phyloP scores from a whole-genome alignment of 1,140 invertebrate genomes.

The Drosophila athabasca region DNA sequence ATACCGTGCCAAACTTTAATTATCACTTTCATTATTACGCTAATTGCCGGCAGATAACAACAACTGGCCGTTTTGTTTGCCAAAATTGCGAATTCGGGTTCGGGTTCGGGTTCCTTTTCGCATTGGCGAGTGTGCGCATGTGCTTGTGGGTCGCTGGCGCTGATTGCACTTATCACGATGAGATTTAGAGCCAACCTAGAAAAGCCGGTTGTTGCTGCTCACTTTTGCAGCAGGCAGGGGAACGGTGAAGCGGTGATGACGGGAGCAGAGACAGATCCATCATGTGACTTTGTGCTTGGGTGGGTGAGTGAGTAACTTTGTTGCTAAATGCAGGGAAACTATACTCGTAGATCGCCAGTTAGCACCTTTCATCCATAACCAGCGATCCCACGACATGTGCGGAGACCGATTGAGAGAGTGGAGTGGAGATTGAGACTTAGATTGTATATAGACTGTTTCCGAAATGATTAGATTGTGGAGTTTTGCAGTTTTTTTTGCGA shows the following conservation, averaged over 20 bases:
- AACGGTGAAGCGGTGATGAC: background rate
- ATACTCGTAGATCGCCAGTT: slow-evolving; percentile 22
- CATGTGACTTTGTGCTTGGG: slow-evolving; percentile 56
- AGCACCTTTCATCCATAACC: slow-evolving; percentile 17
- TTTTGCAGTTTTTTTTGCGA: slow-evolving; percentile 18
- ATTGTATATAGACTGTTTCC: slow-evolving; percentile 3
- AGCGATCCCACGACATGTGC: slow-evolving; percentile 6
- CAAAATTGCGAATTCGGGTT: slow-evolving; percentile 52
- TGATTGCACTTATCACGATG: slow-evolving; percentile 71
- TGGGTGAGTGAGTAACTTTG: slow-evolving; percentile 11
- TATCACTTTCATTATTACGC: slow-evolving; percentile 72
- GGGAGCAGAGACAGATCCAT: slow-evolving; percentile 17
- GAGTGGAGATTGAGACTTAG: slow-evolving; percentile 13
- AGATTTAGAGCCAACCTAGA: slow-evolving; percentile 33
- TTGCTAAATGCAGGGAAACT: slow-evolving; percentile 48
- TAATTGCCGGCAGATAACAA: slow-evolving; percentile 70
- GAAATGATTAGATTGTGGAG: slow-evolving; percentile 39
- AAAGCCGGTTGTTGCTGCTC: slow-evolving; percentile 44
- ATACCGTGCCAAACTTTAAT: slow-evolving; percentile 61
- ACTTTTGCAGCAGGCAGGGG: background rate
- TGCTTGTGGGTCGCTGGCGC: slow-evolving; percentile 1
- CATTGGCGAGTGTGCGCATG: slow-evolving; percentile 9
- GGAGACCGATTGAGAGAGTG: background rate
- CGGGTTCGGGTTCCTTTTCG: background rate
- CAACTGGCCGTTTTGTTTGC: slow-evolving; percentile 29